Conservation (phyloP, 2,113 vertebrate genomes). For the Podarcis cretensis region DNA sequence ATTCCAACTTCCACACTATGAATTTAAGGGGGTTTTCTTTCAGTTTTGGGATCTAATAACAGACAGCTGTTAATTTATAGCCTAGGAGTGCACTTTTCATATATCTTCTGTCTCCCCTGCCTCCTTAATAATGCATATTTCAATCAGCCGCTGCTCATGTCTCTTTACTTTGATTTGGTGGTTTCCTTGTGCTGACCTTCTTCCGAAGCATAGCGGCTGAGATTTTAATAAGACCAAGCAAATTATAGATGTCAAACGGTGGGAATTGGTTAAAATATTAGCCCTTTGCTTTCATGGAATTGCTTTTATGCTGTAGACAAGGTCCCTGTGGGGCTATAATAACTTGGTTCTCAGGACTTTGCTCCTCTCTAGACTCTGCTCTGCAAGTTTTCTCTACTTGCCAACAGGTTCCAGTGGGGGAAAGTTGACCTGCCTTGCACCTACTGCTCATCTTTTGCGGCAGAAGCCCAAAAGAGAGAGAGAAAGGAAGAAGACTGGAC, state of each 20-base stretch:
- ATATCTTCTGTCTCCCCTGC: fast-evolving
- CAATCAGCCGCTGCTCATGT: neutral
- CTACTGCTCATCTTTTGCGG: neutral
- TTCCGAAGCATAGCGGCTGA: too few species aligned
- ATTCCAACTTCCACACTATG: neutral
- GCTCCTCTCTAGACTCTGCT: too few species aligned
- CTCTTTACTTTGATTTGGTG: fast-evolving
- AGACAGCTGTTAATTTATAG: fast-evolving
- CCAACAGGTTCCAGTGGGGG: neutral
- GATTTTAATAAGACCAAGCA: neutral
- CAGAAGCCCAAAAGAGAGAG: neutral
- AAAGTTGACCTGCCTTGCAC: neutral
- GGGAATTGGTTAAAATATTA: neutral
- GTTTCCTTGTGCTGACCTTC: neutral
- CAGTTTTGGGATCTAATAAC: neutral
- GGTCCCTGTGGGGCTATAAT: neutral
- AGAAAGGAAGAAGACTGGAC: neutral
- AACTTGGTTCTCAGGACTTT: fast-evolving
- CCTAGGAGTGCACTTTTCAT: neutral
- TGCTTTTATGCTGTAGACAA: neutral
- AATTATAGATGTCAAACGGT: neutral
- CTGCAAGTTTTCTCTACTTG: neutral
- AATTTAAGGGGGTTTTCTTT: neutral
- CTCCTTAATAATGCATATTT: neutral
- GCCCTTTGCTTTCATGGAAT: neutral